Evolutionary conservation across 2,797 vertebrate genomes (phyloP), one percentile per base, ranked within the genome.

Genomic region (Bryconaethiops microstoma): DNA sequence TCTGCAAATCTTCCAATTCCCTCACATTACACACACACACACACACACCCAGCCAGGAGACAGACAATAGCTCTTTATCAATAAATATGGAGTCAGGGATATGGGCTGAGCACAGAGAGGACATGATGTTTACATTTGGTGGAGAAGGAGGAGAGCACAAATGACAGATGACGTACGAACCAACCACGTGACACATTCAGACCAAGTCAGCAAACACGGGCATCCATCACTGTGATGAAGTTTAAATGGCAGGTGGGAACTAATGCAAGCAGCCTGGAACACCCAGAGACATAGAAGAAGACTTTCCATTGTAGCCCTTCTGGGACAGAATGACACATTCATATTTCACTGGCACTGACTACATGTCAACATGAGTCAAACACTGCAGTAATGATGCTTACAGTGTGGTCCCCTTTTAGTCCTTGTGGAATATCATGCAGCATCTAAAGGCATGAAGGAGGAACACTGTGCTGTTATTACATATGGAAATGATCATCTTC

Each of bases 41-140:
- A 42, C 62, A 65, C 25, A 81, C 55, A 73, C 57, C 13, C 76
- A 59, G 59, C 60, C 65, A 73, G 54, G 23, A 63, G 23, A 52
- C 42, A 82, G 64, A 82, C 80, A 82, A 82, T 67, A 77, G 63
- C 35, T 42, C 74, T 73, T 82, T 82, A 82, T 84, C 42, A 72
- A 19, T 2, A 21, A 45, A 65, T 67, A 0, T 25, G 64, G 60
- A 80, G 80, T 71, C 42, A 60, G 45, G 77, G 45, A 72, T 62
- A 73, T 48, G 19, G 39, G 40, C 42, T 21, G 12, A 71, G 75
- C 74, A 73, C 73, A 8, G 9, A n/a, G 35, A 60, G 45, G 19
- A 68, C 54, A 82, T 55, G 12, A 45, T 77, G 80, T 85, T 85
- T 85, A 77, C 81, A 80, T 77, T 85, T 82, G 84, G 74, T 13